phyloP scores from a whole-genome alignment of 1,140 invertebrate species.

The Temnothorax longispinosus region DNA sequence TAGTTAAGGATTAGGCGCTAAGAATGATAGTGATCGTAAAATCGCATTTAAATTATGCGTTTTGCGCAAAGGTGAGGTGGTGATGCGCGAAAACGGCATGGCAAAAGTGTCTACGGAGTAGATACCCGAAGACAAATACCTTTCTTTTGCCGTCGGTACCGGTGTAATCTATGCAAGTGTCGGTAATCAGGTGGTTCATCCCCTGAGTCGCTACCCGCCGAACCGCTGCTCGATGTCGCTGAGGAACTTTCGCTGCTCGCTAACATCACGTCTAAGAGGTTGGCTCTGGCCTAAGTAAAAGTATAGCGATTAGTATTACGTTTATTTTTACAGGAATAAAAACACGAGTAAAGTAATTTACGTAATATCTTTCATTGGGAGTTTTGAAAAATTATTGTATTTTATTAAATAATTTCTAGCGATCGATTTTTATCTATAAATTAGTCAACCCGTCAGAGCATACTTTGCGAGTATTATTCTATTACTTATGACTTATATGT shows the following conservation, averaged over 20 bases:
- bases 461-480: background rate
- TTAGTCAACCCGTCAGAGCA: background rate
- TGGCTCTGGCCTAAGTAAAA: slow-evolving; percentile 89
- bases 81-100: slow-evolving; percentile 33
- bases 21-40: background rate
- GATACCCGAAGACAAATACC: slow-evolving; percentile 84
- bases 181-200: slow-evolving; percentile 89
- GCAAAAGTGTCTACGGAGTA: slow-evolving; percentile 35
- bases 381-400: background rate
- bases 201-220: slow-evolving; percentile 87
- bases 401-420: background rate
- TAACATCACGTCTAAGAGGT: slow-evolving; percentile 91
- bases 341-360: background rate
- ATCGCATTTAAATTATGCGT: slow-evolving; percentile 4
- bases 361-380: background rate
- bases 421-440: background rate
- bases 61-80: slow-evolving; percentile 28
- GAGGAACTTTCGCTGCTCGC: slow-evolving; percentile 90
- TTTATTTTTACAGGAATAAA: background rate
- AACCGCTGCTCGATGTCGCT: slow-evolving; percentile 88
- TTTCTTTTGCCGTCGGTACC: slow-evolving; percentile 91
- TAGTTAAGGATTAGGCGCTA: background rate
- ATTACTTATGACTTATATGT: slow-evolving; percentile 15
- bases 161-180: slow-evolving; percentile 89
- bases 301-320: background rate